phyloP scores from a whole-genome alignment of 2,888 invertebrate genomes.

The Drosophila koepferae region DNA sequence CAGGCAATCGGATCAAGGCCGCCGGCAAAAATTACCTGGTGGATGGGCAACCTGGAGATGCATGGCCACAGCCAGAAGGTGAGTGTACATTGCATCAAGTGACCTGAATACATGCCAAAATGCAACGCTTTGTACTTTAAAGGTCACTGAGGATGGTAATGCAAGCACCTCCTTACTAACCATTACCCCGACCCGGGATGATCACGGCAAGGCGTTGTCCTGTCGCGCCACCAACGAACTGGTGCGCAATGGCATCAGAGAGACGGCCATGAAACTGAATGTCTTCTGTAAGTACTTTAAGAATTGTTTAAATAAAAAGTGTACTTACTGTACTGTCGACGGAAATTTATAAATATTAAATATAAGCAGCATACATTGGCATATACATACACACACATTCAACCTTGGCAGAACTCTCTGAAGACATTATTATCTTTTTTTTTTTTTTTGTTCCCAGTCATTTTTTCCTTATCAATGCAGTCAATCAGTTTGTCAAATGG shows the following conservation, averaged over 20 bases:
- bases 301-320: no score
- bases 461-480: background rate
- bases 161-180: constrained; percentile 91
- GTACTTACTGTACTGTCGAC: no score
- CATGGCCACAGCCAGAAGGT: constrained; percentile 85
- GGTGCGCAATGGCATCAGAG: constrained; percentile 90
- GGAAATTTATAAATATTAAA: no score
- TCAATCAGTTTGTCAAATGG: background rate
- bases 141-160: constrained; percentile 93
- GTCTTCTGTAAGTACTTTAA: constrained; percentile 92
- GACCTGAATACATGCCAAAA: background rate
- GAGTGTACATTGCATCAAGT: constrained; percentile 1
- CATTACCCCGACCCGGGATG: constrained; percentile 91
- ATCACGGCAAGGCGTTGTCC: constrained; percentile 91
- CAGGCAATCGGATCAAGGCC: constrained; percentile 94
- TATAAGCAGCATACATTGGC: no score
- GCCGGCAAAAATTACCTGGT: constrained; percentile 94
- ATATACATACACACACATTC: no score
- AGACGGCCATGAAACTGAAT: constrained; percentile 92
- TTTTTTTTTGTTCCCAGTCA: no score
- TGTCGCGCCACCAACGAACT: constrained; percentile 93
- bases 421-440: background rate
- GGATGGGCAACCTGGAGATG: constrained; percentile 90
- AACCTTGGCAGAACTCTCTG: background rate
- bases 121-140: constrained; percentile 18